Percentiles rank a stretch among this genome's conserved stretches.
phyloP scores from a whole-genome alignment of 2,113 vertebrate species.

The Psittacula cyanocephala region DNA sequence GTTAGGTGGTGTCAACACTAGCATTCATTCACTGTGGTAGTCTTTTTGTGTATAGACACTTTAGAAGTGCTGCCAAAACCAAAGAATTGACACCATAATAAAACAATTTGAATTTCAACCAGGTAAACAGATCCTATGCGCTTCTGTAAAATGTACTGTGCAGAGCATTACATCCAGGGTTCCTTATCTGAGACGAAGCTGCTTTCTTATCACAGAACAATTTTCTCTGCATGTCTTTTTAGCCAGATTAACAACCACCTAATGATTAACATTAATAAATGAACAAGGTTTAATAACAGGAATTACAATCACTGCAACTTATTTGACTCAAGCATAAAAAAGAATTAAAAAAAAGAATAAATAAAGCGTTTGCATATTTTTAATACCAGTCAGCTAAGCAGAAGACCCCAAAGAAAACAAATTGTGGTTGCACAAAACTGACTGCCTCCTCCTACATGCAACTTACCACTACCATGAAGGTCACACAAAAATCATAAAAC shows the following conservation, averaged over 20 bases:
- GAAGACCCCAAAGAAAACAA: not conserved
- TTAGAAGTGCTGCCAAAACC: conserved; percentile 86
- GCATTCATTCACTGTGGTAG: conserved; percentile 82
- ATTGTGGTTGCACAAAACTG: not conserved
- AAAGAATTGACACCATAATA: conserved; percentile 84
- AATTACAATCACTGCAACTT: not conserved
- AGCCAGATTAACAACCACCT: not conserved
- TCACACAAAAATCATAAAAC: not conserved
- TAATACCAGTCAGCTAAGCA: not conserved
- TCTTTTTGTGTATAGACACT: conserved; percentile 80
- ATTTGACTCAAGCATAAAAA: not conserved
- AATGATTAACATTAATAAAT: conserved; percentile 1
- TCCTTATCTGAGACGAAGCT: conserved; percentile 47
- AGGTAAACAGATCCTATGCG: conserved; percentile 79
- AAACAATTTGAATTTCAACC: conserved; percentile 87
- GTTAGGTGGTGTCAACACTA: conserved; percentile 95
- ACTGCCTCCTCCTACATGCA: not conserved
- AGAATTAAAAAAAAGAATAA: not conserved
- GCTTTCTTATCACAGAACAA: conserved; percentile 11
- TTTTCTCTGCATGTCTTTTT: not conserved
- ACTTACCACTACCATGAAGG: not conserved
- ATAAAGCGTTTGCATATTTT: not conserved
- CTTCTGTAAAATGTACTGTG: conserved; percentile 35
- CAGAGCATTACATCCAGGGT: conserved; percentile 25
- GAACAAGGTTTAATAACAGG: not conserved